Conservation (phyloP, 2,888 invertebrate species). For the Sericinus montela region DNA sequence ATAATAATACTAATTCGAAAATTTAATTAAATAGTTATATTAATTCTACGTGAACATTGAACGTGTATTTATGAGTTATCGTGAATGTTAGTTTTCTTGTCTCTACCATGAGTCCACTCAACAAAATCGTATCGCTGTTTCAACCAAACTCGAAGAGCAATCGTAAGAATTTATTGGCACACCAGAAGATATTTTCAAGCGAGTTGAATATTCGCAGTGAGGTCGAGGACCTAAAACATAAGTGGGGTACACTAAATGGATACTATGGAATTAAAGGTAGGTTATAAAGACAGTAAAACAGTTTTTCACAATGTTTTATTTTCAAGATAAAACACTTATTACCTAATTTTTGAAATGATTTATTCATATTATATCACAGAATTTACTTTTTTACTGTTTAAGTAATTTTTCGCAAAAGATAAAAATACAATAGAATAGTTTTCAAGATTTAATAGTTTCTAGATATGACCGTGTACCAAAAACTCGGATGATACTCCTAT, state of each 20-base stretch:
- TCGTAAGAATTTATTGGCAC: conserved; percentile 50
- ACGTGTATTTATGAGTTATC: not conserved
- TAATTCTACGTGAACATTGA: not conserved
- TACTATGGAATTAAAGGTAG: conserved; percentile 68
- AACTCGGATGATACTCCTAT: too few species aligned
- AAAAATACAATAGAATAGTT: too few species aligned
- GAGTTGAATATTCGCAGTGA: conserved; percentile 71
- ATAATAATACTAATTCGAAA: not conserved
- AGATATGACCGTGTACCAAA: too few species aligned
- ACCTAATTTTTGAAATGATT: too few species aligned
- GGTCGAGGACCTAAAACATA: conserved; percentile 64
- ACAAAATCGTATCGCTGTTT: conserved; percentile 81
- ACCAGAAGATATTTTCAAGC: conserved; percentile 79
- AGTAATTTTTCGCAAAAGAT: too few species aligned
- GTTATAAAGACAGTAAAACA: not conserved
- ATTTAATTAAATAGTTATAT: conserved; percentile 14
- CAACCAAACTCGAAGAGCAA: conserved; percentile 76
- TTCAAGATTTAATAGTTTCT: too few species aligned
- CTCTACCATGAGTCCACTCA: conserved; percentile 77
- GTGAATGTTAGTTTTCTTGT: conserved; percentile 2
- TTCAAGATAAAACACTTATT: too few species aligned
- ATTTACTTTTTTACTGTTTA: too few species aligned
- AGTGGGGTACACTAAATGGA: conserved; percentile 75
- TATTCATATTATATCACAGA: too few species aligned
- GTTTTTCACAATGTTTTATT: too few species aligned